Conservation (phyloP, 2,797 vertebrate genomes). For the Acrocephalus scirpaceus region DNA sequence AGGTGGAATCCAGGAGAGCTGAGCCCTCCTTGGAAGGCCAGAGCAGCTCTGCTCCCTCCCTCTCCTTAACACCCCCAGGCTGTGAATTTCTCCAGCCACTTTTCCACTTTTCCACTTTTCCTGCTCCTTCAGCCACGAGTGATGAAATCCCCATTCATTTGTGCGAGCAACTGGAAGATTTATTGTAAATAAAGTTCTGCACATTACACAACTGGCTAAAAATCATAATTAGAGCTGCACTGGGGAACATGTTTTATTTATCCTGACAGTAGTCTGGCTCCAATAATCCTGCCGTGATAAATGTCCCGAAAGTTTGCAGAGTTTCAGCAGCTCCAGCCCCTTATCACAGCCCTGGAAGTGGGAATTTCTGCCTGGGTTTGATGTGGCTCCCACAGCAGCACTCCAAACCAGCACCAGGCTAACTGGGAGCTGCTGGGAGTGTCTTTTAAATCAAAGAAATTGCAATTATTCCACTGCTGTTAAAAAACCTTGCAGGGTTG, state of each 20-base stretch:
- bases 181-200: constrained; percentile 66
- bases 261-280: constrained; percentile 63
- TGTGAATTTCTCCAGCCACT: neutral
- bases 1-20: neutral
- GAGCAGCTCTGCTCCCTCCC: neutral
- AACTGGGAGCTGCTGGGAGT: neutral
- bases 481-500: neutral
- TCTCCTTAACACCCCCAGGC: neutral
- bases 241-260: constrained; percentile 66
- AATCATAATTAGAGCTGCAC: constrained; percentile 60
- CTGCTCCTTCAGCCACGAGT: neutral
- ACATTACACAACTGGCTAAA: constrained; percentile 66
- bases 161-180: constrained; percentile 41
- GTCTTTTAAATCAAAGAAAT: neutral
- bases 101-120: neutral
- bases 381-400: constrained; percentile 8
- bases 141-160: constrained; percentile 57
- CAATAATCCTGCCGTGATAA: constrained; percentile 36
- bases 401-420: neutral
- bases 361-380: neutral
- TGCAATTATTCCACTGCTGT: fast-evolving
- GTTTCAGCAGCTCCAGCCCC: constrained; percentile 36
- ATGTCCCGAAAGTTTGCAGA: constrained; percentile 35
- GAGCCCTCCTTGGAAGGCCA: neutral
- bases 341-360: neutral